Conservation (phyloP, 2,888 invertebrate species). For the Drosophila mercatorum region DNA sequence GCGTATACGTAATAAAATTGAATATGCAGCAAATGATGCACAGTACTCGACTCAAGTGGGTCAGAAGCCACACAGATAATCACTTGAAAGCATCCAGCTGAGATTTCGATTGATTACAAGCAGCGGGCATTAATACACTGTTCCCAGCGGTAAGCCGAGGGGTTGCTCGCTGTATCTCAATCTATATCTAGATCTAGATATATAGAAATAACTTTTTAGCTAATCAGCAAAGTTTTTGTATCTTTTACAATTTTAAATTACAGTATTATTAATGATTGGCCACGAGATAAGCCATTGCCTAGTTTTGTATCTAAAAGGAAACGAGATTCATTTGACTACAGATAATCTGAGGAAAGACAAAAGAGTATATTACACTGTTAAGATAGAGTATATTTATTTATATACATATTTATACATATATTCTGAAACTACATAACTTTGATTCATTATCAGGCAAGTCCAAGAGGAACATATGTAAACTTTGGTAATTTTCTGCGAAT, state of each 20-base stretch:
- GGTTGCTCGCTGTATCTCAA: too few relatives aligned
- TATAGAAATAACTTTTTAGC: too few relatives aligned
- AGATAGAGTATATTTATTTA: not conserved
- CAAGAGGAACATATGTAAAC: constrained; percentile 14
- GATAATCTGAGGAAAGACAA: not conserved
- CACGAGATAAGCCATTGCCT: not conserved
- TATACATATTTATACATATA: not conserved
- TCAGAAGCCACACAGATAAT: constrained; percentile 44
- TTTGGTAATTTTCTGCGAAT: constrained; percentile 18
- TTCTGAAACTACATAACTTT: not conserved
- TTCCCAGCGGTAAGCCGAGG: not conserved
- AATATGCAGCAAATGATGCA: constrained; percentile 70
- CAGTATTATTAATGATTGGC: too few relatives aligned
- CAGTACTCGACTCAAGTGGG: constrained; percentile 28
- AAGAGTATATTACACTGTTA: not conserved
- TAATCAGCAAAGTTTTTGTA: not conserved
- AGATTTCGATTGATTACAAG: constrained; percentile 43
- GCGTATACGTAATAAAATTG: constrained; percentile 78
- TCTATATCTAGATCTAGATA: too few relatives aligned
- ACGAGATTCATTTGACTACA: not conserved
- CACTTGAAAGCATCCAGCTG: constrained; percentile 54
- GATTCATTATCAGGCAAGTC: constrained; percentile 1
- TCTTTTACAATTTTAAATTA: not conserved
- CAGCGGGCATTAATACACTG: constrained; percentile 1
- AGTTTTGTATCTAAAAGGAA: not conserved